phyloP scores from a whole-genome alignment of 2,797 vertebrate species.

The Notamacropus eugenii region DNA sequence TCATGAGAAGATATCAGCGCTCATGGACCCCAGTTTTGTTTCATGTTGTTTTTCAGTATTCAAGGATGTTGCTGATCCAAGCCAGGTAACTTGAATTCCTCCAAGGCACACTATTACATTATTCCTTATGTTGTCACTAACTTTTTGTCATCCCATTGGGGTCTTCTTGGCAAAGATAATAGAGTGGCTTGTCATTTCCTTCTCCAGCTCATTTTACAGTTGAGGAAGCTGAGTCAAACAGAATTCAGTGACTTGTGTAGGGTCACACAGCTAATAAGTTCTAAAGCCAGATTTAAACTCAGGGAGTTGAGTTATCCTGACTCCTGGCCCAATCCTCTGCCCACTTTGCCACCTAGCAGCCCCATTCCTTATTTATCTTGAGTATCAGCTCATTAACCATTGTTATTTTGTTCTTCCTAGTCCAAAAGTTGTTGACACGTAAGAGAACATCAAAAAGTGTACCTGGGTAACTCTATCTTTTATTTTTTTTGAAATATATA shows the following conservation, averaged over 20 bases:
- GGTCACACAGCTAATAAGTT: neutral
- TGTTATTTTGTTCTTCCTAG: neutral
- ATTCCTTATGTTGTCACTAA: neutral
- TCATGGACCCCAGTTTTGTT: neutral
- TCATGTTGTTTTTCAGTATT: neutral
- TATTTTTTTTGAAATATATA: neutral
- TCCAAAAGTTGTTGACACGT: neutral
- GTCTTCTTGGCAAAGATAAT: neutral
- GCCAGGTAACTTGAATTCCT: neutral
- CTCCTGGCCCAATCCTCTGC: neutral
- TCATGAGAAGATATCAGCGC: neutral
- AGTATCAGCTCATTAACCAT: neutral
- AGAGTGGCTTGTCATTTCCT: neutral
- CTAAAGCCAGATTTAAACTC: neutral
- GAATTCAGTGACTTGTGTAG: neutral
- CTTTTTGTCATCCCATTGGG: neutral
- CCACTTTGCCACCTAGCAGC: neutral
- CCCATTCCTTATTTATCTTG: neutral
- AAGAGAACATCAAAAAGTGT: neutral
- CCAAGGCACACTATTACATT: neutral
- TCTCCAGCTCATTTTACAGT: neutral
- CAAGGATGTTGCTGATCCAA: neutral
- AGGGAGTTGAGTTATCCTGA: neutral
- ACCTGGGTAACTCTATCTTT: neutral
- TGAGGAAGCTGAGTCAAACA: neutral